Conservation (phyloP, 2,888 invertebrate genomes). For the Agriotes lineatus region DNA sequence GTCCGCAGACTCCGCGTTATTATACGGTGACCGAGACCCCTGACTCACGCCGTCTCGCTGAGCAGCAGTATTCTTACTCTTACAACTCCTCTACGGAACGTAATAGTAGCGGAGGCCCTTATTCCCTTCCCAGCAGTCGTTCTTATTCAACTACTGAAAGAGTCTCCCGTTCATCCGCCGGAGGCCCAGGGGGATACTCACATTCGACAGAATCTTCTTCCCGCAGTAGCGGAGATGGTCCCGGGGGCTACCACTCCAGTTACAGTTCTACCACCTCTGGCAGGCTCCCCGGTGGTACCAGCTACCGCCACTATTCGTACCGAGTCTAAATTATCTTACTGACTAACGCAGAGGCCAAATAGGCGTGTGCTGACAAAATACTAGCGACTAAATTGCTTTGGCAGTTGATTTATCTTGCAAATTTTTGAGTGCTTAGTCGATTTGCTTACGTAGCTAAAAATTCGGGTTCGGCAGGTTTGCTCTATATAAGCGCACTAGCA, state of each 20-base stretch:
- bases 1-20: conserved; percentile 87
- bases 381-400: too few relatives aligned
- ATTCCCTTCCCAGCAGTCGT: conserved; percentile 74
- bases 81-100: conserved; percentile 76
- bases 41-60: conserved; percentile 76
- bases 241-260: conserved; percentile 82
- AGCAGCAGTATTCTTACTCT: conserved; percentile 89
- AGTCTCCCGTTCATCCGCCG: conserved; percentile 74
- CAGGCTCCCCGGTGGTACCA: conserved; percentile 85
- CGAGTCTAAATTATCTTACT: conserved; percentile 74
- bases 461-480: neutral
- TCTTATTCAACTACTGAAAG: conserved; percentile 79
- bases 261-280: conserved; percentile 85
- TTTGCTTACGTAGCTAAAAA: too few relatives aligned
- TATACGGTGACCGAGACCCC: conserved; percentile 86
- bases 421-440: too few relatives aligned
- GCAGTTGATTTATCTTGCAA: too few relatives aligned
- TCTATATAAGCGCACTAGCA: neutral
- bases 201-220: conserved; percentile 82
- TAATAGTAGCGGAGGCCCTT: conserved; percentile 70
- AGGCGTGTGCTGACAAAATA: conserved; percentile 7
- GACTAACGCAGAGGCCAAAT: conserved; percentile 18
- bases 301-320: conserved; percentile 89
- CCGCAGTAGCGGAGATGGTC: conserved; percentile 77
- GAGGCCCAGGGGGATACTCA: conserved; percentile 78